Base-by-base conservation (phyloP, 2,888 invertebrate species). In the Hanleya hanleyi region DNA sequence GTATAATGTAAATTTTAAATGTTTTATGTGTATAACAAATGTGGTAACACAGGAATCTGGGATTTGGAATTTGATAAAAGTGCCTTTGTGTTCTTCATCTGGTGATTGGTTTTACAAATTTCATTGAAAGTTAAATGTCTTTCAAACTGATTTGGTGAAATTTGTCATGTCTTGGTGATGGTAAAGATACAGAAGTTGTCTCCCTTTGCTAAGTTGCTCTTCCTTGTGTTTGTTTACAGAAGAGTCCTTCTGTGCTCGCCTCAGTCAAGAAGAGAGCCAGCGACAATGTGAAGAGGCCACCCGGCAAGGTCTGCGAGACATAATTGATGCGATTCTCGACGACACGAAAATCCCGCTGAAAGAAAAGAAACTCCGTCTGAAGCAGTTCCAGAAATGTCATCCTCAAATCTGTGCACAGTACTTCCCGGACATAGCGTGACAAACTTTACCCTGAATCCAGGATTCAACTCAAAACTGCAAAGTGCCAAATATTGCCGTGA, bases 281-380 rank as follows among this genome's bases (percentile, higher is more conserved):
- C 73, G 78, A 36, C 85, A 87, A 76, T 75, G 82, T 1, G 79
- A 81, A 35, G 82, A 85, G 29, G 81, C 81, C 70, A 90, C 90
- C 0, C 81, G 85, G 62, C 73, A 76, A 1, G 83, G 83, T 4
- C 83, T 90, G 3, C 80, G 87, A 4, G 79, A 81, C 37, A 82
- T 90, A 78, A 88, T 90, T 84, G 89, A 90, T 76, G 51, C 75
- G 33, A 84, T 90, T n/a, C 83, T 90, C 12, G 89, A 90, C 73
- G 82, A 89, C 79, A 86, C 87, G 1, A 81, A 82, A 57, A 79
- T 89, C 47, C 70, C 85, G 0, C 78, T 90, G 33, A 89, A 89
- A 73, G 89, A 89, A 32, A 90, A 90, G 84, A 89, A 89, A 74
- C 81, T 83, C 37, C 77, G 82, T 67, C 78, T 90, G n/a, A 87